These are phyloP conservation scores for Anthonomus grandis DNA, from an alignment of 1,140 invertebrate genomes.

Conservation along the genomic window DNA sequence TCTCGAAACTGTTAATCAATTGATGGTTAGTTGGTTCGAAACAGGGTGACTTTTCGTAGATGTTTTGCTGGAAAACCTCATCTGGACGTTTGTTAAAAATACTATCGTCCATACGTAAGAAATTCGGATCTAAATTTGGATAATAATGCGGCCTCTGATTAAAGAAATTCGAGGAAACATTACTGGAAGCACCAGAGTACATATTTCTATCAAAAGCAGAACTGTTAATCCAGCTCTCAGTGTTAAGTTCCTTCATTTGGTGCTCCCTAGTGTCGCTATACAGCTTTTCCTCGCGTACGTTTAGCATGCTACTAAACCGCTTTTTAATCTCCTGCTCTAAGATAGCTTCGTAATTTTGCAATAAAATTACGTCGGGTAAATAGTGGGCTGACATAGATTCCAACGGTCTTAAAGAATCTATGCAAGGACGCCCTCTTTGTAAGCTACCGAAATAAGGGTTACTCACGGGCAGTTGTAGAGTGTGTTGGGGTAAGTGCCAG, in stretches of 20 bases:
- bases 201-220: conserved; percentile 12
- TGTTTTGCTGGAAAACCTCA: conserved; percentile 23
- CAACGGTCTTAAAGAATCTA: neutral
- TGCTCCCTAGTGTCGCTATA: conserved; percentile 13
- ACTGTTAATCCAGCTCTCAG: conserved; percentile 23
- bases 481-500: conserved; percentile 15
- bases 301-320: conserved; percentile 35
- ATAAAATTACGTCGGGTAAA: conserved; percentile 37
- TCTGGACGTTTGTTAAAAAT: conserved; percentile 25
- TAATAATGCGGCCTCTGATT: conserved; percentile 23
- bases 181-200: conserved; percentile 5
- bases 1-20: conserved; percentile 27
- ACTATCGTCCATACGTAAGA: conserved; percentile 14
- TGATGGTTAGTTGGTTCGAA: conserved; percentile 21
- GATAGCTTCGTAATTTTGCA: conserved; percentile 37
- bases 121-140: conserved; percentile 24
- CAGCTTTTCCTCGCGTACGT: conserved; percentile 26
- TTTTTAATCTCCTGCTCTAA: conserved; percentile 33
- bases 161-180: conserved; percentile 15
- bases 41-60: conserved; percentile 14
- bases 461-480: conserved; percentile 19
- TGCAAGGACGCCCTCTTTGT: conserved; percentile 17
- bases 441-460: conserved; percentile 40
- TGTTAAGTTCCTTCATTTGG: conserved; percentile 25
- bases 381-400: conserved; percentile 18